Base-by-base conservation (phyloP, 2,888 invertebrate species). In the Metalampra italica region DNA sequence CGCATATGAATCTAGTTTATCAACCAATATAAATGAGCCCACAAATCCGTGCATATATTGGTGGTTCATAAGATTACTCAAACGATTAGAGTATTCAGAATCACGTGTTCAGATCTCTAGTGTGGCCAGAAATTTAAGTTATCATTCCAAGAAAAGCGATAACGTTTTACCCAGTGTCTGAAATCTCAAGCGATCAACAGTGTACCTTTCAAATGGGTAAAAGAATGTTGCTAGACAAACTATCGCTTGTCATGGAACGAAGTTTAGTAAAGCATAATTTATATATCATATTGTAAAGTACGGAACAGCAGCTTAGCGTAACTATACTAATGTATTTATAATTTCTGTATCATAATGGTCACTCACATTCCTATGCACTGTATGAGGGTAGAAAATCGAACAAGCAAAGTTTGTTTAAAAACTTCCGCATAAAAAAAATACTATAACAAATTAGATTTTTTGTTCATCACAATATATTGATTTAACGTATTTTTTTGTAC, bases 271-370 rank as follows among this genome's bases (percentile, higher is more conserved):
- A 47, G 70, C 72, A 75, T 82, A 79, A 82, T 81, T 84, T 85
- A 82, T 85, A 82, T 81, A 80, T 68, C 60, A n/a, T 39, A 37
- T 7, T 22, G 61, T 75, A 73, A n/a, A n/a, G n/a, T n/a, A n/a
- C n/a, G 66, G 58, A 73, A 70, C 78, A 78, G 74, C 78, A 72
- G 78, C 62, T 70, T 75, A 73, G 73, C 70, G 56, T 63, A 22
- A 53, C 60, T 60, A 60, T 52, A 67, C 63, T 67, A 68, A 59
- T 62, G 67, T 84, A 79, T 88, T 88, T 87, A 87, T 88, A 86
- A 88, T 88, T 88, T 88, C 88, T 88, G 88, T 88, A 87, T 81
- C 88, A 81, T 85, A 78, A 86, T 86, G 77, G 71, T 64, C 56
- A 64, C 56, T 66, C 54, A 80, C 77, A 79, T 82, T 81, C 78